A percentile compares a stretch with the other conserved stretches of the same genome.
Conservation (phyloP, 2,888 invertebrate genomes). For the Pterostichus niger region DNA sequence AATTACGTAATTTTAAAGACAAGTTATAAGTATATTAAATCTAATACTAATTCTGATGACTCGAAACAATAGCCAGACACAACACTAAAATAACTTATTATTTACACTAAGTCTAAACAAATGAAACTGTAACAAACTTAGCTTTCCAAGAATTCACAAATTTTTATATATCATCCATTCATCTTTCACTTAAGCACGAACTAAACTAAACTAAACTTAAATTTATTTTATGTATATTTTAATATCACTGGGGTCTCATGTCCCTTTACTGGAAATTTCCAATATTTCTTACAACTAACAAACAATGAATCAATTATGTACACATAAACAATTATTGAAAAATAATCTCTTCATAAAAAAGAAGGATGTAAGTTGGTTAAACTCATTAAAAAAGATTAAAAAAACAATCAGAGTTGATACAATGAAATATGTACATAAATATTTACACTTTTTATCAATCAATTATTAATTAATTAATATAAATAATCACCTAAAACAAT, state of each 20-base stretch:
- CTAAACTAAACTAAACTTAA: slow-evolving; percentile 22
- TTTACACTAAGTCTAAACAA: slow-evolving; percentile 25
- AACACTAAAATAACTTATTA: neutral
- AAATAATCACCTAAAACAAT: slow-evolving; percentile 27
- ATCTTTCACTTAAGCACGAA: neutral
- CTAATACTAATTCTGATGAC: neutral
- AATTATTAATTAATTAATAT: neutral
- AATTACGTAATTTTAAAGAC: no score
- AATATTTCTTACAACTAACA: slow-evolving; percentile 17
- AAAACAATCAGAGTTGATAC: neutral
- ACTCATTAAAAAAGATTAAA: slow-evolving; percentile 32
- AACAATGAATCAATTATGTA: slow-evolving; percentile 24
- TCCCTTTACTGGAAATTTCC: slow-evolving; percentile 46
- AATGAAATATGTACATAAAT: slow-evolving; percentile 23
- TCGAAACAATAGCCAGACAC: neutral
- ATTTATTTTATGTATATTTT: slow-evolving; percentile 13
- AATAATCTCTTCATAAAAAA: neutral
- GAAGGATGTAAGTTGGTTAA: slow-evolving; percentile 4
- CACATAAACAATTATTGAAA: slow-evolving; percentile 37
- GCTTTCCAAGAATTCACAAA: neutral
- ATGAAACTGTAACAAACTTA: neutral
- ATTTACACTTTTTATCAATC: slow-evolving; percentile 18
- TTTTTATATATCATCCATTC: slow-evolving; percentile 26
- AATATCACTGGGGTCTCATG: slow-evolving; percentile 57
- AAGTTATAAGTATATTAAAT: neutral